Base-by-base conservation (phyloP, 2,113 vertebrate species). In the Paradoxurus hermaphroditus region DNA sequence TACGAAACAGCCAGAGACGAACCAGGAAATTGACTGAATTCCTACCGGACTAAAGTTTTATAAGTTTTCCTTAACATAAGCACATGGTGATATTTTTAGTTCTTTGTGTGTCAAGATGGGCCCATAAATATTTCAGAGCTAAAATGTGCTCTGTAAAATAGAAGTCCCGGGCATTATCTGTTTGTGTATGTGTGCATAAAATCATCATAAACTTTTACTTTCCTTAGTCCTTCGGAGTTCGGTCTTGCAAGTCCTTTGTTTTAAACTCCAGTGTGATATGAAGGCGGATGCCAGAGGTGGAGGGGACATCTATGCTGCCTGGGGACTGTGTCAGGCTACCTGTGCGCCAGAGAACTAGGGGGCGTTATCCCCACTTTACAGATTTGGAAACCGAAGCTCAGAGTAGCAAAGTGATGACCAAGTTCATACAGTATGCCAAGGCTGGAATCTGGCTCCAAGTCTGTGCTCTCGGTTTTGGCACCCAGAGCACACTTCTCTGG, bases 11-110 rank as follows among this genome's bases (percentile, higher is more conserved):
- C 84, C 85, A 73, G 89, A 97, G 98, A 97, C 19, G 0, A 77
- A 97, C 79, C 94, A 98, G 98, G 98, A 98, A 98, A 99, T 98
- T 94, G 97, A 96, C 89, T 97, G 97, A 98, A 98, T 98, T 98
- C 98, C 98, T 98, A 92, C 49, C 27, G 97, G 97, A 96, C 93
- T 93, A 11, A 97, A 98, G 96, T 97, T 97, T 90, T 97, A 95
- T 95, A 97, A 97, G 97, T 97, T 97, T 98, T 98, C 97, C 86
- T 19, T 63, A 95, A 90, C 86, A 96, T 94, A 97, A 97, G 97
- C 98, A 98, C 65, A 95, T 86, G 87, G 93, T 94, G 98, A 98
- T 98, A 98, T 96, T 98, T 98, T 98, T 97, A 92, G 97, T 97
- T 98, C 96, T 96, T 97, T 97, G 98, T 96, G 98, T 98, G 93